Evolutionary conservation across 1,140 invertebrate genomes (phyloP), one percentile per base, ranked within the genome.

Genomic region (Solen grandis): DNA sequence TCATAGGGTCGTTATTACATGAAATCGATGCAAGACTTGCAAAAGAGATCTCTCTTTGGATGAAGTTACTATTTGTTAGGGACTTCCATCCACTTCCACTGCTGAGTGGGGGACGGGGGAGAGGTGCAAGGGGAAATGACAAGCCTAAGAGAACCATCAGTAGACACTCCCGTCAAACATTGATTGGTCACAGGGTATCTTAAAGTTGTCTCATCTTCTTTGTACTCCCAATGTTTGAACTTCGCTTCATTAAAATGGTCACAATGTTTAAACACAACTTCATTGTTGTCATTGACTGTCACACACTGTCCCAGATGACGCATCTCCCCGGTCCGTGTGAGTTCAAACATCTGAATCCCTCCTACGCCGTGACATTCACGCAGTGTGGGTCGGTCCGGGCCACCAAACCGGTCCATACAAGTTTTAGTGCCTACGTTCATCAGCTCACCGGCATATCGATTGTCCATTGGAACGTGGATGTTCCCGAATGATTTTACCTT

Each of bases 231-330:
- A 29, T 36, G n/a, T 75, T 75, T 75, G 2, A 29, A 25, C 5
- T 4, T 0, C 4, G 31, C 10, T 5, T 63, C 57, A 19, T 16
- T 8, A 35, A 75, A 75, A 62, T 75, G 72, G 27, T 75, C 72
- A 63, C 72, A 75, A 62, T 75, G 72, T 50, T 75, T 46, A n/a
- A 63, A 62, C 36, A 50, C 33, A 0, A 63, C 57, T 25, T 52
- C 63, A 22, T 1, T 13, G 1, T 33, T 27, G 5, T 0, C 10
- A 4, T 22, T n/a, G 27, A 75, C 22, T 25, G 46, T 62, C 14
- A 75, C 10, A 52, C 72, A 75, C 5, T 75, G 59, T 13, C 72
- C 72, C 2, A 75, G 31, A 46, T 75, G 57, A 10, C 72, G 33
- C 8, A 75, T 8, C 27, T 62, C 57, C 0, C n/a, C 38, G 10